Percentiles rank a stretch among this genome's conserved stretches.
These are phyloP conservation scores for Leptopilina boulardi DNA, from an alignment of 1,140 invertebrate genomes.

Conservation along the genomic window DNA sequence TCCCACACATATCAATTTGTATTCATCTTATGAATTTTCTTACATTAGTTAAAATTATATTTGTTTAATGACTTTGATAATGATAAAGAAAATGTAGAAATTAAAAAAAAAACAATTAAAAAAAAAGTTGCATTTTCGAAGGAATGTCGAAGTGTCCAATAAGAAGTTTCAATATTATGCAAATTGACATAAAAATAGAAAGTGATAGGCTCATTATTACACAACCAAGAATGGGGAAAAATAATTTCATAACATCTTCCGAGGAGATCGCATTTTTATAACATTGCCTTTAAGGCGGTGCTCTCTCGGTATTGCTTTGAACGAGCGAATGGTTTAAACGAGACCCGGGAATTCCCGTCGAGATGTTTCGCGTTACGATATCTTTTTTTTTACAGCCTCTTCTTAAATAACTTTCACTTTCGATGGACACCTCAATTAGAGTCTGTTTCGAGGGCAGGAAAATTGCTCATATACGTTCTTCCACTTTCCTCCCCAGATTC, in stretches of 20 bases:
- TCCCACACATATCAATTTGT: too few relatives aligned
- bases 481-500: too few relatives aligned
- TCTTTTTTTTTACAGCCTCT: constrained; percentile 26
- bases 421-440: constrained; percentile 23
- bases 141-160: neutral
- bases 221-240: constrained; percentile 29
- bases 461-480: neutral
- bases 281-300: neutral
- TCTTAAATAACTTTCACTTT: constrained; percentile 12
- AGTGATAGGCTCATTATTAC: constrained; percentile 31
- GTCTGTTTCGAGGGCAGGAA: neutral
- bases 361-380: constrained; percentile 19
- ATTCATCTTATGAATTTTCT: too few relatives aligned
- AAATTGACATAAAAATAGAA: constrained; percentile 33
- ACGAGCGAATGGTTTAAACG: neutral
- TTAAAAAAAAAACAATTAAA: too few relatives aligned
- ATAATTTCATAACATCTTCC: constrained; percentile 27
- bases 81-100: too few relatives aligned
- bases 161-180: constrained; percentile 16
- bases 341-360: neutral
- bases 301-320: constrained; percentile 2
- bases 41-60: too few relatives aligned
- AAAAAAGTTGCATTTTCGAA: constrained; percentile 2
- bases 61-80: too few relatives aligned
- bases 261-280: neutral